Conservation (phyloP, 1,140 invertebrate genomes). For the Papilio aristodemus region DNA sequence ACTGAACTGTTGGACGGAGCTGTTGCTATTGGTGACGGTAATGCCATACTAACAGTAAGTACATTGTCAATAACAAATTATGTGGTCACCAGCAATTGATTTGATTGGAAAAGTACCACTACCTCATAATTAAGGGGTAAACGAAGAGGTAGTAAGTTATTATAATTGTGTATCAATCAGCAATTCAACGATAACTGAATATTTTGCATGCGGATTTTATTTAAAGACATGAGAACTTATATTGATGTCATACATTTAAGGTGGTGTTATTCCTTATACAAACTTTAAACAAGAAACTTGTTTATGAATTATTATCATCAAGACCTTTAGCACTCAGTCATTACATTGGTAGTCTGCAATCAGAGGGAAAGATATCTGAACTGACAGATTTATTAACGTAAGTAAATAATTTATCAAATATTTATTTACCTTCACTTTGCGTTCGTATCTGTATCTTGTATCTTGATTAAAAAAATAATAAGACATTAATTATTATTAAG, state of each 20-base stretch:
- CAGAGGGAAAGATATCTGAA: slow-evolving; percentile 74
- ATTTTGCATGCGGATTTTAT: too few relatives aligned
- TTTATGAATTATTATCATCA: slow-evolving; percentile 77
- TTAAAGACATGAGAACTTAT: background rate
- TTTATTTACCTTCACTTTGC: too few relatives aligned
- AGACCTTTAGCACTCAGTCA: slow-evolving; percentile 79
- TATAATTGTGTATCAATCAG: too few relatives aligned
- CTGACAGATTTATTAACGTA: slow-evolving; percentile 80
- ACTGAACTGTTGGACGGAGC: slow-evolving; percentile 81
- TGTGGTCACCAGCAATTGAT: too few relatives aligned
- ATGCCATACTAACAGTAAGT: slow-evolving; percentile 81
- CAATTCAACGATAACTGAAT: too few relatives aligned
- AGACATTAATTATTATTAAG: too few relatives aligned
- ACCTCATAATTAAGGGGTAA: too few relatives aligned
- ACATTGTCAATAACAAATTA: background rate
- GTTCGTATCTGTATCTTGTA: too few relatives aligned
- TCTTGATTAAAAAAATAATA: too few relatives aligned
- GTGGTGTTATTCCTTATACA: slow-evolving; percentile 81
- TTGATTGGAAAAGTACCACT: too few relatives aligned
- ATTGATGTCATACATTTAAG: slow-evolving; percentile 43
- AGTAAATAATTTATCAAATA: slow-evolving; percentile 43
- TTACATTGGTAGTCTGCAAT: slow-evolving; percentile 81
- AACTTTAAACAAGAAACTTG: slow-evolving; percentile 80
- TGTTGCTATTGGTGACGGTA: slow-evolving; percentile 80
- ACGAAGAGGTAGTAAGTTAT: too few relatives aligned